These are phyloP conservation scores for Uria lomvia DNA, from an alignment of 2,113 vertebrate genomes.

Conservation along the genomic window DNA sequence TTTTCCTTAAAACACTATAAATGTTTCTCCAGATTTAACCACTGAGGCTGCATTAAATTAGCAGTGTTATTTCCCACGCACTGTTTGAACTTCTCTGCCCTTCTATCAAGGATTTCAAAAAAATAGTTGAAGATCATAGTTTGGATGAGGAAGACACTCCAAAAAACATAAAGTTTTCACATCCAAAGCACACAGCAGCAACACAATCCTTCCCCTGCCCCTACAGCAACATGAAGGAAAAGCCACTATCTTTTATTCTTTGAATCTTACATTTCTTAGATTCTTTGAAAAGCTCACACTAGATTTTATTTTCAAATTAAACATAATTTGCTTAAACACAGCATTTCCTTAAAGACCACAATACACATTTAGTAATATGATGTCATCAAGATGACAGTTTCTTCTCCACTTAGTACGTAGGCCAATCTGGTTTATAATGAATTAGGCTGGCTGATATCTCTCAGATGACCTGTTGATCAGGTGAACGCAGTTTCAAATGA, in stretches of 20 bases:
- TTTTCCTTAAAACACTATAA: not conserved
- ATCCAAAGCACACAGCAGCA: not conserved
- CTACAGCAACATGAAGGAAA: not conserved
- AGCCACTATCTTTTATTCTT: not conserved
- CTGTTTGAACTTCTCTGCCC: not conserved
- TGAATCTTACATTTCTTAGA: not conserved
- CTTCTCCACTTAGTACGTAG: not conserved
- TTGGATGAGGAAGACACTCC: not conserved
- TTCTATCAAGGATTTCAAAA: not conserved
- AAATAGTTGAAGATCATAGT: not conserved
- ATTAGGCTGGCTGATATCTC: not conserved
- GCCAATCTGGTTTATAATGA: not conserved
- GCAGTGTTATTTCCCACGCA: not conserved
- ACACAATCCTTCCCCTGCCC: not conserved
- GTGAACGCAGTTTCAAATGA: not conserved
- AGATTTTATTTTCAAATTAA: not conserved
- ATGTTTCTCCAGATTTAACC: not conserved
- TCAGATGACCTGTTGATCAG: not conserved
- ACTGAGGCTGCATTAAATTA: not conserved
- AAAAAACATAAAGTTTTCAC: not conserved
- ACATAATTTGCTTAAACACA: not conserved
- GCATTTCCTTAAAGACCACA: not conserved
- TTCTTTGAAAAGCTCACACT: not conserved
- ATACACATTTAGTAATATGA: not conserved
- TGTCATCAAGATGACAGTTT: not conserved